phyloP scores from a whole-genome alignment of 2,113 vertebrate genomes.

The Forbesichthys papilliferus region DNA sequence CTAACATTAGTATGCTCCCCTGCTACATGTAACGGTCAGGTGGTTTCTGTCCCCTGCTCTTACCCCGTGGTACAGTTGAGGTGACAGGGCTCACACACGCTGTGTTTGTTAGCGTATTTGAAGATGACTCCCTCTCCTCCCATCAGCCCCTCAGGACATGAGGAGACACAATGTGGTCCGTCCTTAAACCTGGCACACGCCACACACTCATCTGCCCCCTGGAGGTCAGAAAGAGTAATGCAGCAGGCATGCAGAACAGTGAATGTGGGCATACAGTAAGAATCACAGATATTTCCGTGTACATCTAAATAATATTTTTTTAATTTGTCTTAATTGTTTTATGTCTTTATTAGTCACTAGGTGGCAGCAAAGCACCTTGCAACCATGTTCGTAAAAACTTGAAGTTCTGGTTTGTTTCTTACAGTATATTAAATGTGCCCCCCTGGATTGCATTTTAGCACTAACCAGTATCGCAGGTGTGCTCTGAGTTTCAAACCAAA shows the following conservation, averaged over 20 bases:
- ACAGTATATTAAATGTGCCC: no score
- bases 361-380: constrained; percentile 31
- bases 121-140: constrained; percentile 87
- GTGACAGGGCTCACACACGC: constrained; percentile 84
- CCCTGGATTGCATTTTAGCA: no score
- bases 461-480: no score
- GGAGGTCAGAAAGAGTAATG: not conserved
- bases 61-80: constrained; percentile 86
- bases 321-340: not conserved
- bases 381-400: not conserved
- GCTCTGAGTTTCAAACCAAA: no score
- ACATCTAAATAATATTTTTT: not conserved
- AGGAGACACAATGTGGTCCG: constrained; percentile 87
- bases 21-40: not conserved
- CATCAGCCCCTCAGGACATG: constrained; percentile 84
- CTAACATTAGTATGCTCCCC: no score
- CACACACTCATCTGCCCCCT: constrained; percentile 87
- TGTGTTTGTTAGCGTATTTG: constrained; percentile 81
- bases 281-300: not conserved
- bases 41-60: constrained; percentile 25
- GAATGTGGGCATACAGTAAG: not conserved
- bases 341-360: constrained; percentile 1
- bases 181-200: constrained; percentile 82
- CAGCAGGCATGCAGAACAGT: not conserved
- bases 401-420: no score